A percentile compares a stretch with the other conserved stretches of the same genome.
phyloP scores from a whole-genome alignment of 1,140 invertebrate genomes.

The Anthonomus grandis region DNA sequence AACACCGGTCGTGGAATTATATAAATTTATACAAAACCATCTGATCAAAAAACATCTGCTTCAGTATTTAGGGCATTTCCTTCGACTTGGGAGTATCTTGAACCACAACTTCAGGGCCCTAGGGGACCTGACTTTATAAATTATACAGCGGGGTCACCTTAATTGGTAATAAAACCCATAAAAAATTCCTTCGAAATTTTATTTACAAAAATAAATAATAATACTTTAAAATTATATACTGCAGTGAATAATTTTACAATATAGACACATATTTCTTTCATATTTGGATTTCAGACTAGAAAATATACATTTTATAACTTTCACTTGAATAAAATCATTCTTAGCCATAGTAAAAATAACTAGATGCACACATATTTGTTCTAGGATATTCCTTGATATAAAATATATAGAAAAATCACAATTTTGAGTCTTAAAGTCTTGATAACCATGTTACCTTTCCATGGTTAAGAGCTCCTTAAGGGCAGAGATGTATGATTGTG shows the following conservation, averaged over 20 bases:
- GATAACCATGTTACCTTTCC: not conserved
- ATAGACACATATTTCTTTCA: not conserved
- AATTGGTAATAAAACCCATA: too few species aligned
- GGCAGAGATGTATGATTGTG: conserved; percentile 78
- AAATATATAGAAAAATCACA: not conserved
- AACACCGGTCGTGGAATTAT: too few species aligned
- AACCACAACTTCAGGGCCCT: too few species aligned
- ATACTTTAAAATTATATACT: not conserved
- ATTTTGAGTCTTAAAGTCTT: too few species aligned
- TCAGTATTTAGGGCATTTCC: too few species aligned
- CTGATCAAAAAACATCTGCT: too few species aligned
- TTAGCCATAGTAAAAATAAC: not conserved
- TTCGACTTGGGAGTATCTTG: too few species aligned
- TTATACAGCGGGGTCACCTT: too few species aligned
- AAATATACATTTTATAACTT: not conserved
- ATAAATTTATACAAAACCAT: too few species aligned
- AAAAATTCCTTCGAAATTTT: conserved; percentile 6
- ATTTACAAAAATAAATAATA: conserved; percentile 11
- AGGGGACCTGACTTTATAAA: too few species aligned
- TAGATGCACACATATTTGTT: too few species aligned
- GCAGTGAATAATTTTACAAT: not conserved
- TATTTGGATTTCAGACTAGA: conserved; percentile 14
- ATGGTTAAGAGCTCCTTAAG: conserved; percentile 60
- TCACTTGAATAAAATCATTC: not conserved
- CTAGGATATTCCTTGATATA: too few species aligned